Base-by-base conservation (phyloP, 2,113 vertebrate species). In the Eptesicus fuscus region DNA sequence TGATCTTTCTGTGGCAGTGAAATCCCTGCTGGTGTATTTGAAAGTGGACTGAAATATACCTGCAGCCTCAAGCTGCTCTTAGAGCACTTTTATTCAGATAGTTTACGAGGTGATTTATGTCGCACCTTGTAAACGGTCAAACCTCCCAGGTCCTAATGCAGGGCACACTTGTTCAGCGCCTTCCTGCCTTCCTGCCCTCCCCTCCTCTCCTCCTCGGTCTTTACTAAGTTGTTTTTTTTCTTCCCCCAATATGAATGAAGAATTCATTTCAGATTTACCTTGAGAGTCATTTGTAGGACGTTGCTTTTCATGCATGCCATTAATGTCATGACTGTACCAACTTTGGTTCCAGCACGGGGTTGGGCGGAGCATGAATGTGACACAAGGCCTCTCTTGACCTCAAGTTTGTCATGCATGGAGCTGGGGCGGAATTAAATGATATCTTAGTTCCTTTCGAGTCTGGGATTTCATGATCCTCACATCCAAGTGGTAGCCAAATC, bases 101-200 rank as follows among this genome's bases (percentile, higher is more conserved):
- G n/a, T 95, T 94, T 71, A 82, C 7, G 44, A 88, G 76, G 91
- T 77, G 91, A 7, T 76, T 67, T 65, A 40, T 25, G 76, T 76
- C 35, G 4, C 51, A 85, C 87, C 82, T 93, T 86, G 2, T 70
- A 67, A 95, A 63, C 5, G 71, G 42, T 37, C 30, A 47, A 16
- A 10, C 37, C 56, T 40, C 49, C 37, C 23, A 11, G 47, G 6
- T 49, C n/a, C 18, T 59, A 13, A 2, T 25, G 77, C 42, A 0
- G n/a, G 7, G 51, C 32, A 23, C 42, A 7, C 53, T 78, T 7
- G 53, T 32, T 23, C 7, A 51, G 30, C 5, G 5, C 69, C 47
- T 95, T 42, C 40, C 85, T 28, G 69, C 90, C 44, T 3, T 28
- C 61, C 40, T 13, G 18, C 51, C 16, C 16, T 3, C 25, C 17